Base-by-base conservation (phyloP, 2,113 vertebrate species). In the Podarcis raffonei region DNA sequence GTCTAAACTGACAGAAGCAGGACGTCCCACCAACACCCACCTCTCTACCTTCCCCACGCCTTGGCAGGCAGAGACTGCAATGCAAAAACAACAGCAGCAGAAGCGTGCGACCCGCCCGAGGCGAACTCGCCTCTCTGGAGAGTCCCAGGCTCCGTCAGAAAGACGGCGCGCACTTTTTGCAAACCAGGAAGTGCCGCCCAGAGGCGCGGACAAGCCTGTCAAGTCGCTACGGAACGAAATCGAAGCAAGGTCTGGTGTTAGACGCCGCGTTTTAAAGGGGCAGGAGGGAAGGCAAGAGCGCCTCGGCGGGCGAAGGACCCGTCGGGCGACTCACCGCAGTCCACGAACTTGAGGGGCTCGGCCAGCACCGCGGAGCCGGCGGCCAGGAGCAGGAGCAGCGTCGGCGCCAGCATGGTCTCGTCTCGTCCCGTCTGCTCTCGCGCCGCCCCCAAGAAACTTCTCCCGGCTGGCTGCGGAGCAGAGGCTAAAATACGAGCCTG, bases 271-370 rank as follows among this genome's bases (percentile, higher is more conserved):
- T 15, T 62, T 20, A 62, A 62, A 20, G 12, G 20, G 57, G 48
- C 48, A 53, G 9, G 6, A 16, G 9, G 42, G 16, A n/a, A 8
- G 30, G 48, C 30, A 13, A 32, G 53, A 6, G 35, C 6, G 16
- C 39, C 25, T 4, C 5, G 8, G 30, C 42, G 4, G 7, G 20
- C 25, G 9, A 80, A 42, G 39, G 42, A 42, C 6, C 6, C 42
- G 42, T 42, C 42, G 6, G 15, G 2, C 92, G 95, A 62, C 95
- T 97, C 91, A 98, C 98, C 98, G 65, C 98, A 98, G 48, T 98
- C 97, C 0, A 83, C 0, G 90, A 93, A 98, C 59, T 95, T 97
- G 3, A 98, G 96, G 0, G 95, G 95, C 23, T 96, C 95, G 1
- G 97, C 97, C 71, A 94, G 94, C 39, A 91, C 94, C 86, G 95